Percentiles rank a stretch among this genome's conserved stretches.
Conservation (phyloP, 2,797 vertebrate species). For the Tiaroga cobitis region DNA sequence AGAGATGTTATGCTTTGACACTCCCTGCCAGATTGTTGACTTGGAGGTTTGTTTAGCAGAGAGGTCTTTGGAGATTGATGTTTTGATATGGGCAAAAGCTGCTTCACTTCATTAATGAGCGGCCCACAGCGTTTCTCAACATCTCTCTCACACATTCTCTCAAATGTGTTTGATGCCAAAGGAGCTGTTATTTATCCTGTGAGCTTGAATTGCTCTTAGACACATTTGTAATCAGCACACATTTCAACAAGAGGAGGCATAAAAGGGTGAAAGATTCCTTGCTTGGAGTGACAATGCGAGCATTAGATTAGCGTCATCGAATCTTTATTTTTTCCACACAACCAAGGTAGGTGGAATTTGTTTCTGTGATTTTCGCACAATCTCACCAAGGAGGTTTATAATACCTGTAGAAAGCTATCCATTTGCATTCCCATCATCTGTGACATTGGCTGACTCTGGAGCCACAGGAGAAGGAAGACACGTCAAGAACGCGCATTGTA, state of each 20-base stretch:
- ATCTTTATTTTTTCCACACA: constrained; percentile 12
- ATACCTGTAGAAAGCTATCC: not conserved
- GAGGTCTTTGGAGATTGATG: constrained; percentile 53
- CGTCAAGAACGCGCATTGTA: not conserved
- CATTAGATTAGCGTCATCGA: constrained; percentile 21
- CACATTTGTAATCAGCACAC: constrained; percentile 36
- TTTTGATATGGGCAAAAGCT: constrained; percentile 55
- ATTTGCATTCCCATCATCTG: not conserved
- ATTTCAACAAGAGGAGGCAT: constrained; percentile 24
- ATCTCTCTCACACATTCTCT: constrained; percentile 2
- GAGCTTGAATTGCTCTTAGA: constrained; percentile 27
- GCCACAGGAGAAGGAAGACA: not conserved
- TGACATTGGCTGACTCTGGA: not conserved
- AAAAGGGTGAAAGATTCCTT: constrained; percentile 19
- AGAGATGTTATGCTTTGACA: constrained; percentile 47
- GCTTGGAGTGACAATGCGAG: constrained; percentile 19
- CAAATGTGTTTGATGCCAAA: constrained; percentile 36
- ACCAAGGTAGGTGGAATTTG: not conserved
- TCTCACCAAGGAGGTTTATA: not conserved
- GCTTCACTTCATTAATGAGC: constrained; percentile 49
- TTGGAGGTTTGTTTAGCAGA: constrained; percentile 28
- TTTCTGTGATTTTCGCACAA: not conserved
- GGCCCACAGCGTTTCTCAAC: constrained; percentile 22
- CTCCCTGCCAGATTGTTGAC: constrained; percentile 30
- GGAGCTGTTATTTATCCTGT: constrained; percentile 38